Evolutionary conservation across 2,113 vertebrate genomes (phyloP).

Genomic region (Macrotus californicus): DNA sequence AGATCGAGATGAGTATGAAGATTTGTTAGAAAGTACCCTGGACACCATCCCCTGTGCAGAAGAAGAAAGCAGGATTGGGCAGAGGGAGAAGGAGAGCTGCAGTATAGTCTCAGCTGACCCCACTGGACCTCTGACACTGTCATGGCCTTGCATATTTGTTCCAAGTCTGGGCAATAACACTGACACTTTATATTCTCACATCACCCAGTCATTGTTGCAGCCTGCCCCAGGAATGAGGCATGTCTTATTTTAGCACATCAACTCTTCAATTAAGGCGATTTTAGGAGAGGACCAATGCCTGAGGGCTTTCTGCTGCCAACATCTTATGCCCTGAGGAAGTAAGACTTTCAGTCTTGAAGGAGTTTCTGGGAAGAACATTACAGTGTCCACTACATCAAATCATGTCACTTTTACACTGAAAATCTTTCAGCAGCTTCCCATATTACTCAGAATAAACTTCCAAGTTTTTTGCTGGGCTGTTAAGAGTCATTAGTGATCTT

Average conservation of each 20-base stretch:
- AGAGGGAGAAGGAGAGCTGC: background rate
- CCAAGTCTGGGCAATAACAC: background rate
- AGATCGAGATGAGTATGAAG: background rate
- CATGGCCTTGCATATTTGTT: rapidly evolving
- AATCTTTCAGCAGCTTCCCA: background rate
- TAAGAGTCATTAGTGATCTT: background rate
- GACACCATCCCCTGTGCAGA: background rate
- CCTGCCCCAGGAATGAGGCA: background rate
- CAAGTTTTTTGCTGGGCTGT: background rate
- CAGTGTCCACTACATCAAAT: background rate
- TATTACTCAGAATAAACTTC: background rate
- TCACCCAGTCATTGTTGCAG: too few species aligned
- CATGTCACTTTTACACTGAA: background rate
- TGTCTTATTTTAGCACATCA: background rate
- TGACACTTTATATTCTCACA: background rate
- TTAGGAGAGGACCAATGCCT: background rate
- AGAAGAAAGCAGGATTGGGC: background rate
- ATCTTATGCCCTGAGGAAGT: background rate
- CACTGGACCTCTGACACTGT: background rate
- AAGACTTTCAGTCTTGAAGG: background rate
- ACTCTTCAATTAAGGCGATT: background rate
- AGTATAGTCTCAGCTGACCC: background rate
- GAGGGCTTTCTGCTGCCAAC: background rate
- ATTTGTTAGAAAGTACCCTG: background rate
- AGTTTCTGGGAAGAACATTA: background rate